Evolutionary conservation across 37 sponge, comb jelly and placozoan species (phyloP).

Genomic region (Beroe forskalii): DNA sequence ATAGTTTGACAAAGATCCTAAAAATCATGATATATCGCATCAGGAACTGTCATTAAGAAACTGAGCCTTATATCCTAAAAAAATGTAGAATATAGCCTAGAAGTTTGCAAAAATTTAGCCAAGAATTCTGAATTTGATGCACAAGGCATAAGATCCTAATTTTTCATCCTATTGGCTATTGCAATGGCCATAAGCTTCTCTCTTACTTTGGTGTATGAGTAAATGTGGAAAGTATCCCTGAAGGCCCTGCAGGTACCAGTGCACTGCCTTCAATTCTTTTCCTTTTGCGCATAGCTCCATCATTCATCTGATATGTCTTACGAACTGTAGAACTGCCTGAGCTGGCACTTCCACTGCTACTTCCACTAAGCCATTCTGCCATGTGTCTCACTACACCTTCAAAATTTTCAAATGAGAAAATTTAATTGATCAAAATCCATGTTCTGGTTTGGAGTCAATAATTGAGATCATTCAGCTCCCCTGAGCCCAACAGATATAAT

Average conservation of each 20-base stretch:
- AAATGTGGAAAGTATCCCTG: slow-evolving; percentile 34
- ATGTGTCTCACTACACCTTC: neutral
- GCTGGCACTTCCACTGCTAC: neutral
- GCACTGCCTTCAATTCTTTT: slow-evolving; percentile 12
- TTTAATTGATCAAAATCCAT: neutral
- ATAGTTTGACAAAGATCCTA: no score
- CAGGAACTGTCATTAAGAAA: no score
- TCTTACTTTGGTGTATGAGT: neutral
- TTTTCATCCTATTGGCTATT: neutral
- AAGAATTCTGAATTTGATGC: no score
- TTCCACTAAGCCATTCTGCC: slow-evolving; percentile 27
- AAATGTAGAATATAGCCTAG: no score
- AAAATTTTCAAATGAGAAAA: neutral
- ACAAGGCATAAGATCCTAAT: no score
- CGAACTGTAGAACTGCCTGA: neutral
- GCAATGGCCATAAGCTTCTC: neutral
- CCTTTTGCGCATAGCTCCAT: slow-evolving; percentile 36
- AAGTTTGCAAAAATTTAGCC: no score
- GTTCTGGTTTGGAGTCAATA: no score
- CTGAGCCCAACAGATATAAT: no score
- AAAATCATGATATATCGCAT: neutral
- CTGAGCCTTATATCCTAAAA: no score
- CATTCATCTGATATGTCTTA: slow-evolving; percentile 52
- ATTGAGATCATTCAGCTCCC: no score
- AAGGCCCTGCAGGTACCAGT: neutral